Base-by-base conservation (phyloP, 1,140 invertebrate species). In the Oscheius sp. region DNA sequence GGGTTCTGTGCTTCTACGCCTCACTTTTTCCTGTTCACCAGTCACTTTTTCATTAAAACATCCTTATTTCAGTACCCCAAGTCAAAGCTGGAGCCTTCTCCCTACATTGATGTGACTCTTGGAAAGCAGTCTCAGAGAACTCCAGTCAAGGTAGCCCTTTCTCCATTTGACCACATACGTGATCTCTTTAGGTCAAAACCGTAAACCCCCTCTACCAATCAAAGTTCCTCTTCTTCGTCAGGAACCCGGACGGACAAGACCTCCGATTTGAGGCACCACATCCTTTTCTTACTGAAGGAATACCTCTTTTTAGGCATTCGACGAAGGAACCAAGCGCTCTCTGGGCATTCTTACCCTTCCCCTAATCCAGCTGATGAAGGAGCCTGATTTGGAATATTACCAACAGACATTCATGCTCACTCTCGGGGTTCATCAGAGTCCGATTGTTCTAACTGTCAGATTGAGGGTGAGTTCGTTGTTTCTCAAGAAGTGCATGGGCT, bases 61-160 rank as follows among this genome's bases (percentile, higher is more conserved):
- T 0, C 15, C 0, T 15, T 29, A 3, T 78, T 78, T n/a, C 75
- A 77, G 75, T 78, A 78, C 29, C 75, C 77, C 1, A 78, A 78
- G 42, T 65, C 83, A 26, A 80, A 80, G 45, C 38, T 83, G 15
- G 83, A 83, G 32, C 82, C 82, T 28, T 83, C 81, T 13, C 82
- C 82, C 18, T 80, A 82, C 34, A 65, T 83, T 15, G 80, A 84
- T 73, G 59, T 84, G 18, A 78, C 74, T 18, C 38, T 83, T 18
- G 83, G 81, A 20, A 74, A 76, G 32, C 66, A 67, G 18, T 74
- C 69, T 10, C 83, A 83, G 64, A 55, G 77, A 61, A 83, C 82
- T 20, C 76, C 80, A 1, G 80, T 84, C 0, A 81, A 84, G 66
- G 72, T 74, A n/a, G 20, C n/a, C n/a, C n/a, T n/a, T 20, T 15